Evolutionary conservation across 2,797 vertebrate genomes (phyloP).

Genomic region (Rhodeus uyekii): DNA sequence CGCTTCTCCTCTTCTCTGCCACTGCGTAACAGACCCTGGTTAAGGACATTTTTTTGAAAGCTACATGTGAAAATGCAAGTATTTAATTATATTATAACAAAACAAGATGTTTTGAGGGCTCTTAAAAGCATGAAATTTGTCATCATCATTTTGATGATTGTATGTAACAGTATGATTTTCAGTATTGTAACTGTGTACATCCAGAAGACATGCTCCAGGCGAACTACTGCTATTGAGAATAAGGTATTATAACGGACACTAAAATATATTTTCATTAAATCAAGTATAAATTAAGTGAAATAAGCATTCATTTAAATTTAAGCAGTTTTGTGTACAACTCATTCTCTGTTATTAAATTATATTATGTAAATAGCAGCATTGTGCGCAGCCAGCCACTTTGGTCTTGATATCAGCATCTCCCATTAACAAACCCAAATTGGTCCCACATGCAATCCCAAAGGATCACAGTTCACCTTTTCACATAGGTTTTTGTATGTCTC

Average conservation of each 20-base stretch:
- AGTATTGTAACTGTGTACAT: not conserved
- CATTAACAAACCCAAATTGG: not conserved
- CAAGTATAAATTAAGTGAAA: not conserved
- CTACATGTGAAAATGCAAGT: not conserved
- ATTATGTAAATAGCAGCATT: not conserved
- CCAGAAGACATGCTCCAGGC: not conserved
- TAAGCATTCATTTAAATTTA: not conserved
- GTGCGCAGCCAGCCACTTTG: not conserved
- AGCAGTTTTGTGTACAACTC: not conserved
- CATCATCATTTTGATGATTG: not conserved
- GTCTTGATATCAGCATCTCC: not conserved
- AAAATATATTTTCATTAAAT: not conserved
- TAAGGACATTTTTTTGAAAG: not conserved
- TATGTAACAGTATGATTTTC: no score
- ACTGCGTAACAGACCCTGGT: not conserved
- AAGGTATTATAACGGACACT: not conserved
- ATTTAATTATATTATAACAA: not conserved
- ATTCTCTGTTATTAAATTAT: not conserved
- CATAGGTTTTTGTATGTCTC: slow-evolving; percentile 33
- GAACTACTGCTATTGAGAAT: not conserved
- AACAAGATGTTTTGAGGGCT: not conserved
- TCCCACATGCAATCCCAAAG: not conserved
- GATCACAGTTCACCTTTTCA: not conserved
- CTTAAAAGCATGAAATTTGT: not conserved
- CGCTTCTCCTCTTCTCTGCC: not conserved